Conservation (phyloP, 2,888 invertebrate species). For the Hartigia nigra region DNA sequence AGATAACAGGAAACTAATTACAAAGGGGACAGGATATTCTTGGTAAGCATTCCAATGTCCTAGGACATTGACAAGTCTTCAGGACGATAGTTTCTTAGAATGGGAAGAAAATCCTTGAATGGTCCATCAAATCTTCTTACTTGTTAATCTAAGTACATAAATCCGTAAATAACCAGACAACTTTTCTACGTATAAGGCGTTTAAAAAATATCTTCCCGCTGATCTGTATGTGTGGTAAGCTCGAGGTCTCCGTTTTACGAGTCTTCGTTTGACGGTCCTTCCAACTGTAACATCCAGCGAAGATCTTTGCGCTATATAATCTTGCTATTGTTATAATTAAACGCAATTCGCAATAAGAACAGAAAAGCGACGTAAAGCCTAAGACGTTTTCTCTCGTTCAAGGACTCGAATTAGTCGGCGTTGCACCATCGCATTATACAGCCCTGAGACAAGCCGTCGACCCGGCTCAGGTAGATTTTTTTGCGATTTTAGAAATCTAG, state of each 20-base stretch:
- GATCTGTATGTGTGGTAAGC: background rate
- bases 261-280: background rate
- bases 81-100: background rate
- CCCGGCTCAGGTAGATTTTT: constrained; percentile 36
- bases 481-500: constrained; percentile 60
- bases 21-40: background rate
- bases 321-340: background rate
- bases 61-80: background rate
- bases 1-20: background rate
- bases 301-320: background rate
- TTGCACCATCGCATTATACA: constrained; percentile 37
- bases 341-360: background rate
- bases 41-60: background rate
- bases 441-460: constrained; percentile 46
- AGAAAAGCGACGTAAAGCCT: constrained; percentile 7
- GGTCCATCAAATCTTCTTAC: background rate
- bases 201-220: background rate
- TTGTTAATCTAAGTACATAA: background rate
- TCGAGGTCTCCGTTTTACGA: background rate
- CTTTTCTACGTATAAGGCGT: background rate
- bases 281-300: background rate
- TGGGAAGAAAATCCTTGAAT: background rate
- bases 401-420: constrained; percentile 44
- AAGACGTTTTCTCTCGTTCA: constrained; percentile 39
- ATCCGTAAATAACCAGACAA: background rate